Percentiles rank a stretch among this genome's conserved stretches.
Evolutionary conservation across 2,888 invertebrate genomes (phyloP).

Genomic region (Thecocarcelia acutangulata): DNA sequence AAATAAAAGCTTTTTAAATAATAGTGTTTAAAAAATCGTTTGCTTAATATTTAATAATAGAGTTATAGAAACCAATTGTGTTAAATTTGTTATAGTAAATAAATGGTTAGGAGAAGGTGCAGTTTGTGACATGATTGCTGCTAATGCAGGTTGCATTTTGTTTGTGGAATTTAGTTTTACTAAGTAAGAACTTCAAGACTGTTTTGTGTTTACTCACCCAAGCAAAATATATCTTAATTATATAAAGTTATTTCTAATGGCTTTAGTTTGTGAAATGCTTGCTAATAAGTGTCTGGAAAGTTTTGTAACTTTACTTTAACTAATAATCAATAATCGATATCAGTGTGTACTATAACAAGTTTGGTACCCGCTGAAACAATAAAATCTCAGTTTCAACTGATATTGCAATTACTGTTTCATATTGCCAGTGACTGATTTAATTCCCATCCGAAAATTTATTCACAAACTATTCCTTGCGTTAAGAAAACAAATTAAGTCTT

Average conservation of each 20-base stretch:
- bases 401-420: neutral
- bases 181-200: neutral
- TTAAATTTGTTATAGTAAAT: constrained; percentile 27
- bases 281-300: no score
- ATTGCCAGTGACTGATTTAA: constrained; percentile 33
- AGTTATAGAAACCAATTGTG: constrained; percentile 29
- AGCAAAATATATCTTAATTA: no score
- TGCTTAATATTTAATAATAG: constrained; percentile 56
- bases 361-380: no score
- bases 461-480: neutral
- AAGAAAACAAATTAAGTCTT: constrained; percentile 53
- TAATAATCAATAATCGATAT: no score
- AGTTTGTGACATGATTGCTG: constrained; percentile 21
- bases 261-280: no score
- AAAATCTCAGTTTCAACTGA: no score
- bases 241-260: no score
- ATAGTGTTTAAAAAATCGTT: constrained; percentile 48
- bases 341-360: no score
- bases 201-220: no score
- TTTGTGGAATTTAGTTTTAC: neutral
- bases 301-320: no score
- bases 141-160: neutral
- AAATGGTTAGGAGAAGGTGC: constrained; percentile 9
- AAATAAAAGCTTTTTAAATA: constrained; percentile 33
- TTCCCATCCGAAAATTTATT: constrained; percentile 38